Base-by-base conservation (phyloP, 2,113 vertebrate genomes). In the Fukomys damarensis region DNA sequence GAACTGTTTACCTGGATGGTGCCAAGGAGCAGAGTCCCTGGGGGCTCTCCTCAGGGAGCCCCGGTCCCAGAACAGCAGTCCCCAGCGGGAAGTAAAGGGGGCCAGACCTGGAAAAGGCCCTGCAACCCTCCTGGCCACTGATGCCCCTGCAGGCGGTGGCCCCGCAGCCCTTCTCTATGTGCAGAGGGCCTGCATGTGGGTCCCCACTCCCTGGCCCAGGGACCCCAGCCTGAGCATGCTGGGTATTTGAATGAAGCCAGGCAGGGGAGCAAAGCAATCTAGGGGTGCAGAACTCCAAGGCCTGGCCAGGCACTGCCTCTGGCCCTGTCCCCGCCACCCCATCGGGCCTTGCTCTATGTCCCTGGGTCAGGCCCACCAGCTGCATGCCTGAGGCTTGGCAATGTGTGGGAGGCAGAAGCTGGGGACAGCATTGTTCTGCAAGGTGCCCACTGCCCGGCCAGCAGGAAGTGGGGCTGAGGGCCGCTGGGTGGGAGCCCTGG, bases 1-100 rank as follows among this genome's bases (percentile, higher is more conserved):
- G 4, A 72, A 61, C 63, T 97, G 92, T 95, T 89, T 93, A 74
- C 86, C 28, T 46, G 58, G 26, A 13, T 49, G 46, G 41, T 61
- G 46, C 19, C 54, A 22, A 1, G 32, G 61, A 49, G 13, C 32
- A 1, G 8, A 24, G 70, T 35, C 95, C 83, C 32, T 7, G 77
- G 61, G 58, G 1, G 1, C 82, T 0, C 0, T 24, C 92, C 46
- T 8, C 0, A 0, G 72, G 70, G 72, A 86, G 16, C n/a, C 0
- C 19, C 13, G 26, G 12, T 30, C 59, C 80, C 72, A 54, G 32
- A 32, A 72, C 28, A 79, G 84, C 70, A 16, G 24, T 61, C 52
- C 56, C 72, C 4, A 32, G 41, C 58, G 63, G 59, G 59, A 58
- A 63, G 46, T 0, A 0, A 5, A 3, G 46, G 89, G 68, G 68